Evolutionary conservation across 2,888 invertebrate species (phyloP), one percentile per base, ranked within the genome.

Genomic region (Archips crataeganus): DNA sequence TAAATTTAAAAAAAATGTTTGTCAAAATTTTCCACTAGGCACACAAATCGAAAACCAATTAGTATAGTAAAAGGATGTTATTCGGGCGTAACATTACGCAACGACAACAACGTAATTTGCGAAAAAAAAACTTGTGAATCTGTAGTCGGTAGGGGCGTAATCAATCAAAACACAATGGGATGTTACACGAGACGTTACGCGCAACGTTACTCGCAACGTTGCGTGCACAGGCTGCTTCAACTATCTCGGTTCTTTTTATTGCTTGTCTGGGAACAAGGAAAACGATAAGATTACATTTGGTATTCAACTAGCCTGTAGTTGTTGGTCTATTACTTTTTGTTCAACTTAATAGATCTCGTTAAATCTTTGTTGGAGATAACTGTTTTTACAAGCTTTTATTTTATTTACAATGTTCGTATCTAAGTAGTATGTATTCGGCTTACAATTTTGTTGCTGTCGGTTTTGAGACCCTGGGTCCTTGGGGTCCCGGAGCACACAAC

Each of bases 81-180:
- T 32, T 57, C 23, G 8, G 13, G 6, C n/a, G 39, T 60, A 57
- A n/a, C 60, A 60, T 42, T 42, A 23, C 42, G 4, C 2, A 42
- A 9, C 9, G 42, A 62, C 42, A 62, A 42, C 62, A 15, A 13
- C 62, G n/a, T 62, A 36, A 62, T 42, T 42, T 42, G 15, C 13
- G 42, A 62, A 62, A 42, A 36, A 42, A 36, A 42, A 42, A 34
- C 62, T 34, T 36, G 42, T 42, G n/a, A 60, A 60, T 62, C 57
- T 32, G 57, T 57, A 32, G 57, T 32, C 57, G 32, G 57, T 42
- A 42, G 39, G 65, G 71, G 39, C 47, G 65, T 66, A 66, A 71
- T 71, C 71, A 71, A 71, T 71, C 71, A 71, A 59, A 59, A 47
- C 71, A 71, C 71, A 65, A 71, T 59, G 64, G 23, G 49, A 42